Conservation (phyloP, 1,140 invertebrate genomes). For the Zophobas morio region DNA sequence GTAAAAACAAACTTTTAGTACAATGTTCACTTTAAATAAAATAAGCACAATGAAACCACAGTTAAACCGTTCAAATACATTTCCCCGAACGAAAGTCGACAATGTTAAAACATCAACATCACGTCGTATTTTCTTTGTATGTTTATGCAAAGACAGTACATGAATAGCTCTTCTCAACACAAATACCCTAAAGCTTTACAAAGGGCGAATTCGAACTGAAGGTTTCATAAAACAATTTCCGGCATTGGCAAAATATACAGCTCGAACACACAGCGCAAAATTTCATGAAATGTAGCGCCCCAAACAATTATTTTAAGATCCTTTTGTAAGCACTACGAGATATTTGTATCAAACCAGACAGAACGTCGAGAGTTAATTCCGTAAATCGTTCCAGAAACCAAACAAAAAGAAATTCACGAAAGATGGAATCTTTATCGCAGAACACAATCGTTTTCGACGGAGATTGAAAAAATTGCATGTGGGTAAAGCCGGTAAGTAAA, state of each 20-base stretch:
- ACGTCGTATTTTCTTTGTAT: constrained; percentile 31
- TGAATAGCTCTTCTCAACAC: constrained; percentile 11
- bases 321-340: neutral
- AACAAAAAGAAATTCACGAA: neutral
- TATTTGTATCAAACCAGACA: neutral
- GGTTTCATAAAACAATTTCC: constrained; percentile 28
- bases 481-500: neutral
- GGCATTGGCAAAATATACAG: constrained; percentile 19
- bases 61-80: too few relatives aligned
- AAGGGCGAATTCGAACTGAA: constrained; percentile 20
- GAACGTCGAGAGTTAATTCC: neutral
- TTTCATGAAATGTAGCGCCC: neutral
- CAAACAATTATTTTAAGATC: neutral
- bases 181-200: constrained; percentile 29
- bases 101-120: too few relatives aligned
- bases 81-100: too few relatives aligned
- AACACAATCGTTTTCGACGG: neutral
- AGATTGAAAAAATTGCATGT: neutral
- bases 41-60: too few relatives aligned
- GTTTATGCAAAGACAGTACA: constrained; percentile 15
- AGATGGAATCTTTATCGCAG: neutral
- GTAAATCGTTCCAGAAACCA: neutral
- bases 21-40: too few relatives aligned
- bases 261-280: neutral
- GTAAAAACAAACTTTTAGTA: too few relatives aligned